Evolutionary conservation across 2,113 vertebrate species (phyloP).

Genomic region (Sylvilagus bachmani): DNA sequence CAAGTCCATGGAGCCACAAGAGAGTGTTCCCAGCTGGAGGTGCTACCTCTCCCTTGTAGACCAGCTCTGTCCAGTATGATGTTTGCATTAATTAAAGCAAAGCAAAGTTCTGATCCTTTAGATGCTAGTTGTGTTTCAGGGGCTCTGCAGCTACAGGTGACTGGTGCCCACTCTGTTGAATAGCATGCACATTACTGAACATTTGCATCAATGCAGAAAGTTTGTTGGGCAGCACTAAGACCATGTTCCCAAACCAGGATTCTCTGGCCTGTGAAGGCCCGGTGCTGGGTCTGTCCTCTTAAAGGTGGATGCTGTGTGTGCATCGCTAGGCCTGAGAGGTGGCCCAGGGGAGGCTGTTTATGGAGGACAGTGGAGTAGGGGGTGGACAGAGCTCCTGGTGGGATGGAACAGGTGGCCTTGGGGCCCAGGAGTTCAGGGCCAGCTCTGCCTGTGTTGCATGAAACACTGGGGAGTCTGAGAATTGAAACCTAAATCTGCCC

Average conservation of each 20-base stretch:
- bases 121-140: background rate
- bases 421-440: background rate
- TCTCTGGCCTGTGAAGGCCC: background rate
- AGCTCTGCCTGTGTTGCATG: background rate
- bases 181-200: background rate
- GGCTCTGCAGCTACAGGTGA: background rate
- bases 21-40: background rate
- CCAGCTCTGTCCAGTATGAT: background rate
- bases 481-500: constrained; percentile 2
- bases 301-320: background rate
- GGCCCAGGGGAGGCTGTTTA: background rate
- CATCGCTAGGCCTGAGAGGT: background rate
- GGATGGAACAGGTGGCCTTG: background rate
- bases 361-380: background rate
- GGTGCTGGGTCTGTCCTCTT: background rate
- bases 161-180: background rate
- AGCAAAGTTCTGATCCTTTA: background rate
- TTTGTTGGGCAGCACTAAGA: background rate
- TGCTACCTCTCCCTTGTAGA: background rate
- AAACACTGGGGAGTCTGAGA: background rate
- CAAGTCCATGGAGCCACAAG: background rate
- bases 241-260: background rate
- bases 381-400: background rate
- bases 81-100: background rate
- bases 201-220: background rate